These are phyloP conservation scores for Caenorhabditis tropicalis DNA, from an alignment of 1,140 invertebrate species.

Conservation along the genomic window DNA sequence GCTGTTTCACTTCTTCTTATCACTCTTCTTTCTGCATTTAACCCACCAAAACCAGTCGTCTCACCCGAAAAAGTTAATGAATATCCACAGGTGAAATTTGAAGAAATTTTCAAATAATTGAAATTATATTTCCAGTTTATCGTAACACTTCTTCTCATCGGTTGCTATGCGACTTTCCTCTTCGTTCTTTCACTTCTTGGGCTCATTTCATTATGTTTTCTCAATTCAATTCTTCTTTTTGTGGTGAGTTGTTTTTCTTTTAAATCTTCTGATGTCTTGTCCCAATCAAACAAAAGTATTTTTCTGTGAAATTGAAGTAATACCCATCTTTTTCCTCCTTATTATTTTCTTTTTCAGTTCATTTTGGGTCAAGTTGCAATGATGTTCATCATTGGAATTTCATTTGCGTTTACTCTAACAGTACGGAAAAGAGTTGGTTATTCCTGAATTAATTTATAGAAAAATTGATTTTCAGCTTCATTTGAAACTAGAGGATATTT, in stretches of 20 bases:
- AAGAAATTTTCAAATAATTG: neutral
- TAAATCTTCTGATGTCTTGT: no score
- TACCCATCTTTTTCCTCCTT: no score
- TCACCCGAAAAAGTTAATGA: slow-evolving; percentile 14
- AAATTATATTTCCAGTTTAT: neutral
- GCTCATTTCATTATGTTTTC: slow-evolving; percentile 27
- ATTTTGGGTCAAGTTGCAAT: slow-evolving; percentile 13
- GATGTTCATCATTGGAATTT: slow-evolving; percentile 23
- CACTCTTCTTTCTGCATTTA: slow-evolving; percentile 17
- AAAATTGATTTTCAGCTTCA: neutral
- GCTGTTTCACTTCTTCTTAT: slow-evolving; percentile 1
- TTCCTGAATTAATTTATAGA: neutral
- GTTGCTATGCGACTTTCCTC: neutral
- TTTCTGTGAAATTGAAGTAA: no score
- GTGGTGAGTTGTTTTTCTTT: neutral
- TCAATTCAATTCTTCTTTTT: slow-evolving; percentile 19
- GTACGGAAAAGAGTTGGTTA: neutral
- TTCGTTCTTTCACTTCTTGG: slow-evolving; percentile 9
- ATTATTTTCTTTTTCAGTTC: neutral
- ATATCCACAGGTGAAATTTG: slow-evolving; percentile 13
- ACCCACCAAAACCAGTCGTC: slow-evolving; percentile 7
- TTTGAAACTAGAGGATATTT: neutral
- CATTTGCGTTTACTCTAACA: neutral
- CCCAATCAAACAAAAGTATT: no score
- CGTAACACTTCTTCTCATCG: slow-evolving; percentile 20